A percentile compares a stretch with the other conserved stretches of the same genome.
Conservation (phyloP, 2,113 vertebrate species). For the pig (Sus scrofa) region T2T-Sscrofa CM000814.6:115225001-115225500, state of each 20-base stretch:
- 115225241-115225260: not conserved
- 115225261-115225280: not conserved
- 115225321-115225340: slow-evolving; percentile 11
- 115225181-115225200: not conserved
- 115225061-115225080: too few relatives aligned
- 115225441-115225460: not conserved
- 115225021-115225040: too few relatives aligned
- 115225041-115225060: too few relatives aligned
- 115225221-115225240: not conserved
- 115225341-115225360: slow-evolving; percentile 35
- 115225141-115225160: not conserved
- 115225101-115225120: too few relatives aligned
- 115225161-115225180: not conserved
- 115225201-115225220: not conserved
- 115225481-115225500: not conserved
- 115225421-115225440: slow-evolving; percentile 37
- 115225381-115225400: slow-evolving; percentile 2
- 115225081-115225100: not conserved
- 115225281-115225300: slow-evolving; percentile 7
- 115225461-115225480: not conserved
- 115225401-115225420: slow-evolving; percentile 12
- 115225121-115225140: not conserved
- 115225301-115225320: slow-evolving; percentile 30
- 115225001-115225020: too few relatives aligned
- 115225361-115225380: not conserved